These are phyloP conservation scores for Zonitis immaculata DNA, from an alignment of 2,888 invertebrate species.

Conservation along the genomic window DNA sequence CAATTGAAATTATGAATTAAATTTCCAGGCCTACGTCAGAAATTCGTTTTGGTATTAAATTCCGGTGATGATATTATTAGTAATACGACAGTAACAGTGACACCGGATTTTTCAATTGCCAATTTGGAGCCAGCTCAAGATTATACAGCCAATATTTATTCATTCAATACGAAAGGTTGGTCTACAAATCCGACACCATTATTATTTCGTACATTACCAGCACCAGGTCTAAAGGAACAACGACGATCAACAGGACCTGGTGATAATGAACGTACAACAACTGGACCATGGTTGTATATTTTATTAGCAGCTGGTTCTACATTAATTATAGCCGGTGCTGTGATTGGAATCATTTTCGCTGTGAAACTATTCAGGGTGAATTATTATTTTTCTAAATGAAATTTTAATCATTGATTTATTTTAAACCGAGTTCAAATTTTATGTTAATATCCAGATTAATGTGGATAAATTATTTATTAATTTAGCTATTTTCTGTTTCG, in stretches of 20 bases:
- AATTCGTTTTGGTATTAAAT: constrained; percentile 47
- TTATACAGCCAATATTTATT: constrained; percentile 53
- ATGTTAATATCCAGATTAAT: too few relatives aligned
- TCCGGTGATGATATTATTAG: constrained; percentile 42
- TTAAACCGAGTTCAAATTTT: too few relatives aligned
- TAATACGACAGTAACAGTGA: constrained; percentile 44
- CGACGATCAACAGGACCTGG: constrained; percentile 45
- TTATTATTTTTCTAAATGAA: too few relatives aligned
- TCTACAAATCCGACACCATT: constrained; percentile 48
- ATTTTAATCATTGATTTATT: too few relatives aligned
- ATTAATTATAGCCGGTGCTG: constrained; percentile 45
- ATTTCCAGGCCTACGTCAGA: constrained; percentile 39
- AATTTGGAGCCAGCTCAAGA: constrained; percentile 52
- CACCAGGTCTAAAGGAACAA: constrained; percentile 50
- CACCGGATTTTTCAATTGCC: constrained; percentile 50
- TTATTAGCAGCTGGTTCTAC: constrained; percentile 45
- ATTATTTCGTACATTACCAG: constrained; percentile 49
- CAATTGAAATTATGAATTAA: too few relatives aligned
- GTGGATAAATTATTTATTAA: too few relatives aligned
- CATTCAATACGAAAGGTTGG: constrained; percentile 62
- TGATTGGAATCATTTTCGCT: constrained; percentile 44
- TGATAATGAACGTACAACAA: constrained; percentile 26
- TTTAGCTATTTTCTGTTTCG: not conserved
- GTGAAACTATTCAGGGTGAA: constrained; percentile 43
- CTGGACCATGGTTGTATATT: constrained; percentile 45